Percentiles rank a stretch among this genome's conserved stretches.
phyloP scores from a whole-genome alignment of 2,888 invertebrate genomes.

The Drosophila nr. fundita region DNA sequence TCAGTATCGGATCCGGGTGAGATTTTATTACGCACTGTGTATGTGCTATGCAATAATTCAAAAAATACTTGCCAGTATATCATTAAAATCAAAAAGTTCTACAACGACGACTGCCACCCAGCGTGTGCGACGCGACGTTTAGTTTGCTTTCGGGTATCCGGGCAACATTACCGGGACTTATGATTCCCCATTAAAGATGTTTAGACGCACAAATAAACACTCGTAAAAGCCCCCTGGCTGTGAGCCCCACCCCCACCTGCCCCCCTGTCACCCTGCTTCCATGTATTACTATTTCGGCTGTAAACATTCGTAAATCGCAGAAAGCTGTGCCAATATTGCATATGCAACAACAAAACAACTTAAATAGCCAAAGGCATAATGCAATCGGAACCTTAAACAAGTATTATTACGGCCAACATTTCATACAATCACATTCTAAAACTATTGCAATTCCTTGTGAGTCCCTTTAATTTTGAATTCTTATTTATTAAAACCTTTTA shows the following conservation, averaged over 20 bases:
- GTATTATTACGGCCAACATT: background rate
- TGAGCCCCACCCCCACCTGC: background rate
- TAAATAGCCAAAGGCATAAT: background rate
- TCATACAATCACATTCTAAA: rapidly evolving
- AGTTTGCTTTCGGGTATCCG: conserved; percentile 35
- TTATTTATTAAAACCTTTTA: no score
- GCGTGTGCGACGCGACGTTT: conserved; percentile 55
- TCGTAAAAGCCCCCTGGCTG: conserved; percentile 46
- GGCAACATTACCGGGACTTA: conserved; percentile 40
- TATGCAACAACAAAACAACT: conserved; percentile 2
- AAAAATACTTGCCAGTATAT: conserved; percentile 75
- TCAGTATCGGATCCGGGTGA: conserved; percentile 41
- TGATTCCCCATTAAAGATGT: conserved; percentile 72
- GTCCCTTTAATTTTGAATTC: background rate
- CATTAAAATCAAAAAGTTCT: conserved; percentile 75
- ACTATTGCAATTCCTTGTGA: background rate
- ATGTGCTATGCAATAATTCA: conserved; percentile 71
- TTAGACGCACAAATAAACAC: conserved; percentile 79
- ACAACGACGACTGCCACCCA: conserved; percentile 59
- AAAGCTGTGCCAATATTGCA: conserved; percentile 25
- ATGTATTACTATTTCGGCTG: conserved; percentile 34
- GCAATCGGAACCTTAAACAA: background rate
- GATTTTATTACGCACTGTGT: conserved; percentile 67
- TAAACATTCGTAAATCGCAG: conserved; percentile 50
- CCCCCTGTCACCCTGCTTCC: no score